Evolutionary conservation across 1,140 invertebrate genomes (phyloP), one percentile per base, ranked within the genome.

Genomic region (Drosophila repletoides): DNA sequence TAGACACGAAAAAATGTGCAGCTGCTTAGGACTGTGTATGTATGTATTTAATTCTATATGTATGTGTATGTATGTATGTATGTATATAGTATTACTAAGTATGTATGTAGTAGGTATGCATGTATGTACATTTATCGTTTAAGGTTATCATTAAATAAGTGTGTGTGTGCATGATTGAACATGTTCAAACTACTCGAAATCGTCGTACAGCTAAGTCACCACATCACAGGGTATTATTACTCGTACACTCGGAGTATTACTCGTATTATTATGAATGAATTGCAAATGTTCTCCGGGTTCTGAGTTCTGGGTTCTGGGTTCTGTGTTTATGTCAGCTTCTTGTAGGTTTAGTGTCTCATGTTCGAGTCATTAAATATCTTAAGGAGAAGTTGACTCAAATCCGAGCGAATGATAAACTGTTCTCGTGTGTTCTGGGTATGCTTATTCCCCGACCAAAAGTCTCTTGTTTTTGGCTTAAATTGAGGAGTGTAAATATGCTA

Each of bases 401-500:
- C 72, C 73, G 53, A 56, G 31, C 29, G 56, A 56, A 56, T 66
- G 65, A 70, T 71, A 74, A 60, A 75, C 52, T 52, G 52, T 43
- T 60, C 31, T 65, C 56, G 59, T 41, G 43, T 24, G 17, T 40
- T 26, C 21, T 17, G 40, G 29, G 22, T 36, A 38, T 33, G 34
- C 29, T 36, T 51, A 51, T 12, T 33, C 48, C 46, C n/a, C 6
- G 15, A 17, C 45, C 9, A 7, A 3, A 9, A 17, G 17, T 49
- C 22, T 49, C n/a, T 31, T 17, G 76, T 36, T 58, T 34, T 49
- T 55, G 19, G 51, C 26, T 53, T 5, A 46, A 79, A 67, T 65
- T 53, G 43, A 58, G 14, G 70, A 71, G 65, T 65, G 80, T 86
- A 58, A 75, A 84, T 84, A 84, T 80, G 80, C 80, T 84, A 84